Conservation (phyloP, 2,113 vertebrate species). For the Gnathonemus echidnorhynchus region DNA sequence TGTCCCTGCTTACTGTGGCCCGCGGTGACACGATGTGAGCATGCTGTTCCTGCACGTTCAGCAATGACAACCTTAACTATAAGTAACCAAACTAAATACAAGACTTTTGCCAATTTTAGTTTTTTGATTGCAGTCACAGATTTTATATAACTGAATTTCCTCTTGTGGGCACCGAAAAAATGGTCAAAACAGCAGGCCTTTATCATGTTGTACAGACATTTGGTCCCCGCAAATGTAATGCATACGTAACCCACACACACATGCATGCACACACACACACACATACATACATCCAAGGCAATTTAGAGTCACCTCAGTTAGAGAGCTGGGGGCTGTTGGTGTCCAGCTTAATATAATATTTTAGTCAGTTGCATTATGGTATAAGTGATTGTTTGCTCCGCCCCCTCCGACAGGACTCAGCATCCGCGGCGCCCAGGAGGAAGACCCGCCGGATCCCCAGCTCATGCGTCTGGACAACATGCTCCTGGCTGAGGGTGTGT, state of each 20-base stretch:
- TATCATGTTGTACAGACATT: no score
- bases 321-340: neutral
- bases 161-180: no score
- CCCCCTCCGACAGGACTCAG: constrained; percentile 68
- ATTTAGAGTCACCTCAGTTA: neutral
- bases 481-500: constrained; percentile 85
- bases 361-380: neutral
- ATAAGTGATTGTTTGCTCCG: neutral
- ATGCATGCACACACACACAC: no score
- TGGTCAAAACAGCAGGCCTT: no score
- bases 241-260: neutral
- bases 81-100: neutral
- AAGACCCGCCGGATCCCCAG: constrained; percentile 80
- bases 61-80: neutral
- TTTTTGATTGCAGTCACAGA: neutral
- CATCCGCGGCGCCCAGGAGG: constrained; percentile 81
- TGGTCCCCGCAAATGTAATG: no score
- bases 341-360: neutral
- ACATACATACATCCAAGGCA: neutral
- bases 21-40: neutral
- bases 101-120: neutral
- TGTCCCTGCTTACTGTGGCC: neutral
- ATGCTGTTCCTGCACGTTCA: neutral
- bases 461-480: constrained; percentile 91
- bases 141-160: no score